Percentiles rank a stretch among this genome's conserved stretches.
Evolutionary conservation across 2,113 vertebrate species (phyloP).

Genomic region (Psettodes erumei): DNA sequence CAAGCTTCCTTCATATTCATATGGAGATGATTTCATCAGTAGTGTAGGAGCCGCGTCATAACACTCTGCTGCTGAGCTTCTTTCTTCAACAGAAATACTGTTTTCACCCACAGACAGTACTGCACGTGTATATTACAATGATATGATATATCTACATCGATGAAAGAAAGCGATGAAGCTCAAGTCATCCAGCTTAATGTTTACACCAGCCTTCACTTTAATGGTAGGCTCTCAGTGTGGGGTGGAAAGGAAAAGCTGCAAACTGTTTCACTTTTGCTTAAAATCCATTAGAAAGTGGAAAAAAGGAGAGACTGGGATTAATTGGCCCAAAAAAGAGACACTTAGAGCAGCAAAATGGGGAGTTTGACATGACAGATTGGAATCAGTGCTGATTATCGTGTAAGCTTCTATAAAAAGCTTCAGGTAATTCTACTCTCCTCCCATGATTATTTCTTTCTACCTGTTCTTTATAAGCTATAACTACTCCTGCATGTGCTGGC

Average conservation of each 20-base stretch:
- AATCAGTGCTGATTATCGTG: not conserved
- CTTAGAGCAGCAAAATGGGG: not conserved
- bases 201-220: no score
- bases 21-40: no score
- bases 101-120: no score
- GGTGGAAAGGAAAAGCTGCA: no score
- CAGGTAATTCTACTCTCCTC: not conserved
- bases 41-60: no score
- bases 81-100: no score
- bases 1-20: no score
- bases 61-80: no score
- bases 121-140: no score
- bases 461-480: not conserved
- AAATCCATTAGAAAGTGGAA: not conserved
- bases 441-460: not conserved
- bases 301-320: not conserved
- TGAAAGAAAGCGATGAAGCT: not conserved
- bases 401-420: not conserved
- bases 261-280: not conserved
- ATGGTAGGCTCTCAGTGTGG: no score
- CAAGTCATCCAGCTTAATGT: no score
- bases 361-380: not conserved
- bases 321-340: not conserved
- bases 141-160: no score
- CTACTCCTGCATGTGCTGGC: not conserved